These are phyloP conservation scores for Epinephelus lanceolatus DNA, from an alignment of 2,113 vertebrate species.

Conservation along the genomic window DNA sequence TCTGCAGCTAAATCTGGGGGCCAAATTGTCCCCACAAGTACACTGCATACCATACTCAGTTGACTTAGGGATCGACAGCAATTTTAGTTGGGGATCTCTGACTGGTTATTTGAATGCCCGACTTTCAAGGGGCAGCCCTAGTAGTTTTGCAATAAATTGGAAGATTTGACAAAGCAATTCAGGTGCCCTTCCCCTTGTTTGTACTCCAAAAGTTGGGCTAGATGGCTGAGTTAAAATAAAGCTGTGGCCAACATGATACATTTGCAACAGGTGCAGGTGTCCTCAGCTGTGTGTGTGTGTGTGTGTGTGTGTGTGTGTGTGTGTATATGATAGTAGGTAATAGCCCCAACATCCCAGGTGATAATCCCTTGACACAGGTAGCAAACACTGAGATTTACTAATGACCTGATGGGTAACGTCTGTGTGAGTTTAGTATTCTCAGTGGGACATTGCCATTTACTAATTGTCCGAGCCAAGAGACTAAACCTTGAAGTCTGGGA, in stretches of 20 bases:
- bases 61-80: too few species aligned
- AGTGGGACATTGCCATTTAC: conserved; percentile 1
- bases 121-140: too few species aligned
- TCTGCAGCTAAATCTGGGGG: too few species aligned
- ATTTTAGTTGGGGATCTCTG: too few species aligned
- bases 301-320: too few species aligned
- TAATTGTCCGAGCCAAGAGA: conserved; percentile 58
- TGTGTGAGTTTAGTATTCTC: conserved; percentile 43
- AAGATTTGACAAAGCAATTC: neutral
- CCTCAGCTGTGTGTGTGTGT: conserved; percentile 5
- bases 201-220: neutral
- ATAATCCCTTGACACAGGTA: conserved; percentile 12
- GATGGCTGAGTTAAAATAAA: neutral
- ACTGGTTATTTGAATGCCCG: too few species aligned
- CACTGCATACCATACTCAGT: too few species aligned
- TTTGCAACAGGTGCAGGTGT: neutral
- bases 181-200: neutral
- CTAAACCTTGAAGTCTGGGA: conserved; percentile 3
- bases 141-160: neutral
- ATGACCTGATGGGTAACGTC: conserved; percentile 38
- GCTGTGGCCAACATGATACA: neutral
- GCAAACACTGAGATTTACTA: conserved; percentile 35
- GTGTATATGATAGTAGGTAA: conserved; percentile 2
- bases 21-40: too few species aligned
- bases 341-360: conserved; percentile 47